Conservation (phyloP, 2,797 vertebrate genomes). For the Cynopterus sphinx region DNA sequence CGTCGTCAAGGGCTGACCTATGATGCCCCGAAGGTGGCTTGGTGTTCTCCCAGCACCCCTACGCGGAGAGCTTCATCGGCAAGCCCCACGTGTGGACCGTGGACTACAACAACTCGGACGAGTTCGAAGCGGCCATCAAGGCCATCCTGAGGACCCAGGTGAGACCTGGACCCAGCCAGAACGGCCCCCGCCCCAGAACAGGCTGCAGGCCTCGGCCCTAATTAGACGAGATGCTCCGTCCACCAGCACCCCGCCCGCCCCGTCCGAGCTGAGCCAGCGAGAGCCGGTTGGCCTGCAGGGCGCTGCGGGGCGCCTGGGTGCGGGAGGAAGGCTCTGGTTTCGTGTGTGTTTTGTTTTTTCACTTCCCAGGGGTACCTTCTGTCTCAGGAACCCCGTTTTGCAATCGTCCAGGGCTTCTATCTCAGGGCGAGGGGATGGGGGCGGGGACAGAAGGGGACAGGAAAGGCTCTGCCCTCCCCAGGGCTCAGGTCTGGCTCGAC, state of each 20-base stretch:
- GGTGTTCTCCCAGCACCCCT: conserved; percentile 96
- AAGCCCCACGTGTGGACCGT: conserved; percentile 95
- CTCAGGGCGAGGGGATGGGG: neutral
- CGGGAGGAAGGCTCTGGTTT: neutral
- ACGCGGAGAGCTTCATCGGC: conserved; percentile 95
- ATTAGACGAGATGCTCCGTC: neutral
- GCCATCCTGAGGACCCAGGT: conserved; percentile 94
- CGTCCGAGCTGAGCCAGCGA: neutral
- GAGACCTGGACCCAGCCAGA: neutral
- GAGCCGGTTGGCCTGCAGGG: neutral
- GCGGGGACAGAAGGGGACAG: accelerated
- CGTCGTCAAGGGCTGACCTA: neutral
- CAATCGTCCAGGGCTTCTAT: neutral
- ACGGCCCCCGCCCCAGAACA: accelerated
- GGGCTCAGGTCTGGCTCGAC: neutral
- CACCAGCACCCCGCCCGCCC: too few species aligned
- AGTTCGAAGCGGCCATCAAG: conserved; percentile 93
- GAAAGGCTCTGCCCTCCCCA: neutral
- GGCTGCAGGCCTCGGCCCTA: accelerated
- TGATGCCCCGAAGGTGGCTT: neutral
- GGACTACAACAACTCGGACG: conserved; percentile 94
- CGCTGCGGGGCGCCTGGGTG: neutral
- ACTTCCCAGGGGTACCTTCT: too few species aligned
- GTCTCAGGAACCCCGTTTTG: neutral
- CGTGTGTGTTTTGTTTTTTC: too few species aligned